Base-by-base conservation (phyloP, 2,888 invertebrate species). In the Lycophotia porphyrea region DNA sequence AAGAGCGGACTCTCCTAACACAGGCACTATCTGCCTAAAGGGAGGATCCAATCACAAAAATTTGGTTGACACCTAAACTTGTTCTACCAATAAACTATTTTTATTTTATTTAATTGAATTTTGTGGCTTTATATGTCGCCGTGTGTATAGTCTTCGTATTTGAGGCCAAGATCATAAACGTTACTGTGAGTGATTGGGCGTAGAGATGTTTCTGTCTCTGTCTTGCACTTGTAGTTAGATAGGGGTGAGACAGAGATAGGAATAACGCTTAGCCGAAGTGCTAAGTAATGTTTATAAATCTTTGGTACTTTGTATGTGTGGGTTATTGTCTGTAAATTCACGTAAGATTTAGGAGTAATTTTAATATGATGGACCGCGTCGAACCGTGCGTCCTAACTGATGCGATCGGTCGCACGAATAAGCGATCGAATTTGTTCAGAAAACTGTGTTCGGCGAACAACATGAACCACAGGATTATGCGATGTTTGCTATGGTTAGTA, bases 321-420 rank as follows among this genome's bases (percentile, higher is more conserved):
- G 27, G 4, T 39, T 39, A 21, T 21, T 27, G 39, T 4, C 11
- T 66, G 9, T 47, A 47, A 34, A 34, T 18, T 9, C 5, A 24
- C 31, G 5, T 24, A 66, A 24, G 24, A 5, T 31, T 0, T 1
- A n/a, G n/a, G 31, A 44, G 24, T 31, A 1, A 49, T 49, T 47
- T 3, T 7, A 34, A 60, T 21, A 9, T 31, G 9, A 34, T 27
- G 1, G 9, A 1, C 15, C 8, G 11, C 34, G 60, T 60, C 31
- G 21, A 34, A 60, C 34, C 21, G 4, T 34, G 4, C 5, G 63
- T n/a, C 8, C 36, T 63, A n/a, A 63, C 36, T 4, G 18, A n/a
- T n/a, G 3, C 8, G 5, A 39, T 39, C 15, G 7, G 1, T 39
- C n/a, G 8, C 0, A 1, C 8, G 24, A 36, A 13, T 36, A 13